These are phyloP conservation scores for Nebria ingens DNA, from an alignment of 1,140 invertebrate genomes.

Conservation along the genomic window DNA sequence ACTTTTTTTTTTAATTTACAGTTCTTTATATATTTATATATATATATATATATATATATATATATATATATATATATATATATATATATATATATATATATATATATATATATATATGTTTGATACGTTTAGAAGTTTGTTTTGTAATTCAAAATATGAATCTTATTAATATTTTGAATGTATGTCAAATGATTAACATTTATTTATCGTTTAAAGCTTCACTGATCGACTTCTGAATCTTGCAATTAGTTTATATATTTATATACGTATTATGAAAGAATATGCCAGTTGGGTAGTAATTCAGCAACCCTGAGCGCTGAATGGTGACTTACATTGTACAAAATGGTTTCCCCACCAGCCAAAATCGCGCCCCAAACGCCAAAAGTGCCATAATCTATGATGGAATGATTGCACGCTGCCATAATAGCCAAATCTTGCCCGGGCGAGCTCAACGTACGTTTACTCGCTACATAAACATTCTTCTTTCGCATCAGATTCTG, in stretches of 20 bases:
- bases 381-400: constrained; percentile 59
- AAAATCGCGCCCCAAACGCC: constrained; percentile 58
- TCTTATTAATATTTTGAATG: too few species aligned
- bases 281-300: constrained; percentile 45
- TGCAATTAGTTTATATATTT: not conserved
- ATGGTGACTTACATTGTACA: constrained; percentile 45
- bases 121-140: too few species aligned
- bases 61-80: too few species aligned
- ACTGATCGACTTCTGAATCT: too few species aligned
- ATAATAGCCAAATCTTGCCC: constrained; percentile 54
- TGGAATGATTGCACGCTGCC: constrained; percentile 52
- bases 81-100: too few species aligned
- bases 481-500: constrained; percentile 36
- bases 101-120: too few species aligned
- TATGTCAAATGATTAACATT: too few species aligned
- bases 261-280: constrained; percentile 16
- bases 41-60: too few species aligned
- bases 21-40: too few species aligned
- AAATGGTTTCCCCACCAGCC: constrained; percentile 47
- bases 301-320: constrained; percentile 43
- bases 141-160: too few species aligned
- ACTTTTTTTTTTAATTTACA: too few species aligned
- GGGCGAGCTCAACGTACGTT: constrained; percentile 36
- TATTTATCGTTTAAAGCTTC: too few species aligned
- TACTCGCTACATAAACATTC: constrained; percentile 39